A percentile compares a stretch with the other conserved stretches of the same genome.
phyloP scores from a whole-genome alignment of 1,140 invertebrate genomes.

The Micrasema minimum region DNA sequence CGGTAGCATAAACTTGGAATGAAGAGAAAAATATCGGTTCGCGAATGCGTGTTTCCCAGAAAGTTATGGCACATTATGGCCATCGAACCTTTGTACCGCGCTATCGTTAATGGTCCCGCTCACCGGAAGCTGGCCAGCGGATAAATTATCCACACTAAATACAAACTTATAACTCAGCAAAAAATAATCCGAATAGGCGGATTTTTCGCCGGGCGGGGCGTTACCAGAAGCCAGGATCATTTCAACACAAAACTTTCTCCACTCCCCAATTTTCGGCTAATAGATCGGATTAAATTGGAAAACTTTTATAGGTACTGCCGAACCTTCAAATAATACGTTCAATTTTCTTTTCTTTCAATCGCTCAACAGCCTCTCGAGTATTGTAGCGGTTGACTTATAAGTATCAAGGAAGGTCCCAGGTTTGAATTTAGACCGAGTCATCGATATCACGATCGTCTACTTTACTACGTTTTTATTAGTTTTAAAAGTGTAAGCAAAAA shows the following conservation, averaged over 20 bases:
- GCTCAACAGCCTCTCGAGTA: too few species aligned
- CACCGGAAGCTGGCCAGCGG: conserved; percentile 12
- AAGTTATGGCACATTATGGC: conserved; percentile 21
- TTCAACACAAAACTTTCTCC: conserved; percentile 4
- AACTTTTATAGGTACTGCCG: conserved; percentile 9
- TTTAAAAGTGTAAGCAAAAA: too few species aligned
- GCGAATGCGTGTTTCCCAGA: conserved; percentile 15
- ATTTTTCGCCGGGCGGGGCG: conserved; percentile 5
- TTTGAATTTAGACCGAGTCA: too few species aligned
- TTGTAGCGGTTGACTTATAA: too few species aligned
- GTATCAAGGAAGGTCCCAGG: too few species aligned
- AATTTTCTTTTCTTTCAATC: too few species aligned
- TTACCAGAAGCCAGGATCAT: conserved; percentile 12
- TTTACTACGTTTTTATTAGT: too few species aligned
- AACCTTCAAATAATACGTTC: too few species aligned
- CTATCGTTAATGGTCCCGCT: conserved; percentile 7
- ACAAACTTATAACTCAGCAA: conserved; percentile 35
- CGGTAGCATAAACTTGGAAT: too few species aligned
- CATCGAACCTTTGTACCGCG: conserved; percentile 15
- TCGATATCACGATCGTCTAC: too few species aligned
- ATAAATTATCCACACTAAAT: conserved; percentile 34
- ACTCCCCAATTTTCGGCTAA: not conserved
- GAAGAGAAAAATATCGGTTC: conserved; percentile 5
- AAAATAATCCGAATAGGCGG: conserved; percentile 19
- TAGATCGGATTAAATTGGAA: conserved; percentile 15